phyloP scores from a whole-genome alignment of 37 sponge, comb jelly and placozoan species.

The Agelas oroides region DNA sequence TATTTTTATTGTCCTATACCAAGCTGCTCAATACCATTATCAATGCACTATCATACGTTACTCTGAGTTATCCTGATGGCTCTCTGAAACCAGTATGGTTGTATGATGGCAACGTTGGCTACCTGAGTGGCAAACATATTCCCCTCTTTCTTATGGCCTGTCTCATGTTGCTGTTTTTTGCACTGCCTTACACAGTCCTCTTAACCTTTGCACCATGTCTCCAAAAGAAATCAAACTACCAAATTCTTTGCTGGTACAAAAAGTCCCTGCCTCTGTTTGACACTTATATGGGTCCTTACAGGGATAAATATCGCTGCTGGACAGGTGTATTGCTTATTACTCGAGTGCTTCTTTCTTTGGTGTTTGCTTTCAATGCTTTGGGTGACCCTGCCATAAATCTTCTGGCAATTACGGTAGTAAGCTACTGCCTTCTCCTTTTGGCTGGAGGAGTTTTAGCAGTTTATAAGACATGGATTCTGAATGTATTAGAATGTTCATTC shows the following conservation, averaged over 20 bases:
- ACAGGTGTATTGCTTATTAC: background rate
- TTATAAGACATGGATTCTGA: too few species aligned
- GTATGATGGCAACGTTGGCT: constrained; percentile 7
- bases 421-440: background rate
- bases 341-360: background rate
- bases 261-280: background rate
- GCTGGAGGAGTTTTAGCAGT: too few species aligned
- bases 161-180: background rate
- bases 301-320: constrained; percentile 5
- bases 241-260: background rate
- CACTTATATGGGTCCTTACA: background rate
- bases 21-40: background rate
- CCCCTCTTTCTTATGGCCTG: background rate
- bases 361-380: constrained; percentile 2
- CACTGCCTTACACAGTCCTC: constrained; percentile 4
- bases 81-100: constrained; percentile 3
- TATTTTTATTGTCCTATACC: constrained; percentile 1
- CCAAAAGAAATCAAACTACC: too few species aligned
- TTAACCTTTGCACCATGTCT: background rate
- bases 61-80: background rate
- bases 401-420: background rate
- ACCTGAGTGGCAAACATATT: background rate
- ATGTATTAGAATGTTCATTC: too few species aligned
- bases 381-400: constrained; percentile 9
- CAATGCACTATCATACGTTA: background rate